phyloP scores from a whole-genome alignment of 2,113 vertebrate species.

The Grantiella picta region DNA sequence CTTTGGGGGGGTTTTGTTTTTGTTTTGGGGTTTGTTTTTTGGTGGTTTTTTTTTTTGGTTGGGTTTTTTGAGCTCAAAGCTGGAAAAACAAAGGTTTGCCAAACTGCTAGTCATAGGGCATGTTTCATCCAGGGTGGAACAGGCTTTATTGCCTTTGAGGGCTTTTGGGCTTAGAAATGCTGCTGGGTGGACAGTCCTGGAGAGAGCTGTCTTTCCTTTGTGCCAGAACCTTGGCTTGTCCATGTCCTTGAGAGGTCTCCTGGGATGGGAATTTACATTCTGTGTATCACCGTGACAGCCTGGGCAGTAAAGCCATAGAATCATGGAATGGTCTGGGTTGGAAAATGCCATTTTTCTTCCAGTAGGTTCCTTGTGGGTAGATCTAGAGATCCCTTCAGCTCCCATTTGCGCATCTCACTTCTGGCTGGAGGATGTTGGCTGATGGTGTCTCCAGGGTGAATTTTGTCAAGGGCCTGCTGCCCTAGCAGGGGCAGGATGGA shows the following conservation, averaged over 20 bases:
- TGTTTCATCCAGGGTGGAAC: slow-evolving; percentile 3
- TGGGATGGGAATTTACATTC: neutral
- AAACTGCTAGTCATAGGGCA: slow-evolving; percentile 19
- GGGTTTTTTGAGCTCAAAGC: neutral
- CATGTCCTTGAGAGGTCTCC: accelerated
- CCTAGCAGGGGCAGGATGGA: neutral
- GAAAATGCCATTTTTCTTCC: neutral
- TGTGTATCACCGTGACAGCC: neutral
- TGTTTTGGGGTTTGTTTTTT: neutral
- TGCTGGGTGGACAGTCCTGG: neutral
- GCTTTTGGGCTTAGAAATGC: neutral
- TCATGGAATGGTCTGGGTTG: neutral
- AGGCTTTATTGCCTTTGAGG: neutral
- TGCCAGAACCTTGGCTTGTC: slow-evolving; percentile 2
- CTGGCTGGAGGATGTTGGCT: neutral
- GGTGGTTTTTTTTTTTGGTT: neutral
- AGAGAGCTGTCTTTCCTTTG: neutral
- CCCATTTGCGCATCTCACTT: accelerated
- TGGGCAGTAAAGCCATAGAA: neutral
- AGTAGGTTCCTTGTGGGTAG: neutral
- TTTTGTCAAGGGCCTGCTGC: neutral
- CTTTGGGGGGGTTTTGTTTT: neutral
- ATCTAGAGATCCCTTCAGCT: neutral
- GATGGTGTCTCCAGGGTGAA: neutral
- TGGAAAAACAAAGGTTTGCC: slow-evolving; percentile 58